Conservation (phyloP, 2,113 vertebrate species). For the Leucopsar rothschildi region DNA sequence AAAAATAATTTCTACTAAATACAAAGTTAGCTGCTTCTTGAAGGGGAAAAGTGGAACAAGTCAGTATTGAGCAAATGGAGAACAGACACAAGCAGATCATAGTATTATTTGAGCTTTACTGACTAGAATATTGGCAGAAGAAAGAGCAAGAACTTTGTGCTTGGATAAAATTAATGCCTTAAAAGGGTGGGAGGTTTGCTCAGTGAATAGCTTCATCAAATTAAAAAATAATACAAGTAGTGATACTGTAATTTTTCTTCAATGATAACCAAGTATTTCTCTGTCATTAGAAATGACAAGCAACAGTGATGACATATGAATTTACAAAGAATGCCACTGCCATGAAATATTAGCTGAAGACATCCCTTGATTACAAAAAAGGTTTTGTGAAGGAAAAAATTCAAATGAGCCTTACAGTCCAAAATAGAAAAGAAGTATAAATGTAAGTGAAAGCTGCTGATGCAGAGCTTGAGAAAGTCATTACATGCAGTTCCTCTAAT, state of each 20-base stretch:
- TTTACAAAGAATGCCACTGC: neutral
- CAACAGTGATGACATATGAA: neutral
- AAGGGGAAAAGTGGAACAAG: neutral
- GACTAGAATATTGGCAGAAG: neutral
- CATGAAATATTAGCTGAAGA: neutral
- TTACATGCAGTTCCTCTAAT: neutral
- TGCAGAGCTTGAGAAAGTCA: neutral
- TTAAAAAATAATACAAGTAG: neutral
- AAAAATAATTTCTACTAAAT: neutral
- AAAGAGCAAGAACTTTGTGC: neutral
- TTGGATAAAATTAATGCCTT: neutral
- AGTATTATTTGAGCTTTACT: neutral
- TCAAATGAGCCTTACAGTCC: neutral
- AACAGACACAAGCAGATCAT: neutral
- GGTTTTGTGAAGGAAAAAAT: neutral
- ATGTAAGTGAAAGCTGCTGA: neutral
- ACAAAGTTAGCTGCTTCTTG: neutral
- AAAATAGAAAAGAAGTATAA: neutral
- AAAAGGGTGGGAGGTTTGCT: neutral
- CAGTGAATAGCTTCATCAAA: neutral
- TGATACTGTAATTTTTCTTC: neutral
- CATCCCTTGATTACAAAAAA: neutral
- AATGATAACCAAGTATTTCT: neutral
- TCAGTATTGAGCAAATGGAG: neutral
- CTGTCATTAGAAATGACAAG: neutral